Percentiles rank a stretch among this genome's conserved stretches.
These are phyloP conservation scores for Ranitomeya imitator DNA, from an alignment of 2,113 vertebrate genomes.

Conservation along the genomic window DNA sequence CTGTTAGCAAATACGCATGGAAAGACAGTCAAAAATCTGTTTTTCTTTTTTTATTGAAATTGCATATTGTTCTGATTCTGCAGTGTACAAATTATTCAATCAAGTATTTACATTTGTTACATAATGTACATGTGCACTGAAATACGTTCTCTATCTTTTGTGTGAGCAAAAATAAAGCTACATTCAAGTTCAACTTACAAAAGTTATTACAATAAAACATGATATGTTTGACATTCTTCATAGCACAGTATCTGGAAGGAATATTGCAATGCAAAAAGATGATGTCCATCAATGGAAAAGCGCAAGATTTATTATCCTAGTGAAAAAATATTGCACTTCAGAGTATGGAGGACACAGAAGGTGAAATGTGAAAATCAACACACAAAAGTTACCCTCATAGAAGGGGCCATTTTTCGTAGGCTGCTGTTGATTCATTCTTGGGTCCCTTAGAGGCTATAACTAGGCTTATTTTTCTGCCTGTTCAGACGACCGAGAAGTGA, in stretches of 20 bases:
- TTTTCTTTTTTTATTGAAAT: constrained; percentile 63
- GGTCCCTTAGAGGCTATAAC: not conserved
- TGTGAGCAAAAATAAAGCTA: constrained; percentile 58
- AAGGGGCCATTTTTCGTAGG: not conserved
- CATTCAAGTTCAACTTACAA: constrained; percentile 62
- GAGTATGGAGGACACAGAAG: not conserved
- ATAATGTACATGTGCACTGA: constrained; percentile 65
- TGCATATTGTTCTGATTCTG: constrained; percentile 59
- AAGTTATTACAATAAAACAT: constrained; percentile 46
- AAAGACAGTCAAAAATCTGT: constrained; percentile 10
- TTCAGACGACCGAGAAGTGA: not conserved
- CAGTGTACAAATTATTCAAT: constrained; percentile 69
- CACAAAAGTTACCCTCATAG: not conserved
- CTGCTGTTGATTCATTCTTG: too few relatives aligned
- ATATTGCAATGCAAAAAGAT: constrained; percentile 47
- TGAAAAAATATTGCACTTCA: constrained; percentile 44
- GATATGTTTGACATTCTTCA: constrained; percentile 61
- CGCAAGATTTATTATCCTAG: not conserved
- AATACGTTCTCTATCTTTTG: constrained; percentile 61
- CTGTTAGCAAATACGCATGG: not conserved
- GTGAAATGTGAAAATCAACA: not conserved
- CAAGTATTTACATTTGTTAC: constrained; percentile 70
- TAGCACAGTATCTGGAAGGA: constrained; percentile 54
- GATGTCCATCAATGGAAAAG: not conserved
- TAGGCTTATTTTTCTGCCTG: not conserved